These are phyloP conservation scores for Andrena chrysosceles DNA, from an alignment of 2,888 invertebrate species.

Conservation along the genomic window DNA sequence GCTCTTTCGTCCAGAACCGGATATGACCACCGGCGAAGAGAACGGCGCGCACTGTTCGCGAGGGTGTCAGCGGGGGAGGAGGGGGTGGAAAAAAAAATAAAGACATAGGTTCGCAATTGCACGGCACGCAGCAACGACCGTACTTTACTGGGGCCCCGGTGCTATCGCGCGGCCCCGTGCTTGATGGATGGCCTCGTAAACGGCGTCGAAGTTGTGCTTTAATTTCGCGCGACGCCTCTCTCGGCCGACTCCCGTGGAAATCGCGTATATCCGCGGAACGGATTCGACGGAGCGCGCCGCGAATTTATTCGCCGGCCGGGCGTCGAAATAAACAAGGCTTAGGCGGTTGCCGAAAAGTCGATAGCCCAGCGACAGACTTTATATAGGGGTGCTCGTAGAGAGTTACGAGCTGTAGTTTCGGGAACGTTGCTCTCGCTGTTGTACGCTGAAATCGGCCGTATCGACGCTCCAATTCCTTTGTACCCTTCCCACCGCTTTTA, in stretches of 20 bases:
- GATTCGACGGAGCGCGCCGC: conserved; percentile 39
- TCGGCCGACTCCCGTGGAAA: conserved; percentile 27
- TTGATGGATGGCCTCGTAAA: conserved; percentile 66
- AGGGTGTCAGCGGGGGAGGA: background rate
- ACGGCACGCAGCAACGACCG: conserved; percentile 26
- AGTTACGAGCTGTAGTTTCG: conserved; percentile 42
- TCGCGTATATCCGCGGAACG: conserved; percentile 47
- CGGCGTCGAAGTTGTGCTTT: conserved; percentile 59
- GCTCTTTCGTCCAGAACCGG: conserved; percentile 30
- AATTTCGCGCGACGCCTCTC: conserved; percentile 41
- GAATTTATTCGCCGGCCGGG: conserved; percentile 35
- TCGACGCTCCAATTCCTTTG: conserved; percentile 19
- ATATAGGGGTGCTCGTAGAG: conserved; percentile 11
- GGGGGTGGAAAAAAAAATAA: conserved; percentile 7
- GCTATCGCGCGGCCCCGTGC: conserved; percentile 37
- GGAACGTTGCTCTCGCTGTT: conserved; percentile 5
- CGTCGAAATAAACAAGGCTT: conserved; percentile 51
- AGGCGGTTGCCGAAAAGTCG: conserved; percentile 52
- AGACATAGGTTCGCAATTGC: conserved; percentile 45
- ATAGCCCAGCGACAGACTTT: conserved; percentile 43
- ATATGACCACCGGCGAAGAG: conserved; percentile 32
- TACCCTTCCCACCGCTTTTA: background rate
- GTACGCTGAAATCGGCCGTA: conserved; percentile 6
- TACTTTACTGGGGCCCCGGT: conserved; percentile 28
- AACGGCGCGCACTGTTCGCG: background rate